A percentile compares a stretch with the other conserved stretches of the same genome.
phyloP scores from a whole-genome alignment of 2,113 vertebrate genomes.

The Romanogobio albipinnatus region DNA sequence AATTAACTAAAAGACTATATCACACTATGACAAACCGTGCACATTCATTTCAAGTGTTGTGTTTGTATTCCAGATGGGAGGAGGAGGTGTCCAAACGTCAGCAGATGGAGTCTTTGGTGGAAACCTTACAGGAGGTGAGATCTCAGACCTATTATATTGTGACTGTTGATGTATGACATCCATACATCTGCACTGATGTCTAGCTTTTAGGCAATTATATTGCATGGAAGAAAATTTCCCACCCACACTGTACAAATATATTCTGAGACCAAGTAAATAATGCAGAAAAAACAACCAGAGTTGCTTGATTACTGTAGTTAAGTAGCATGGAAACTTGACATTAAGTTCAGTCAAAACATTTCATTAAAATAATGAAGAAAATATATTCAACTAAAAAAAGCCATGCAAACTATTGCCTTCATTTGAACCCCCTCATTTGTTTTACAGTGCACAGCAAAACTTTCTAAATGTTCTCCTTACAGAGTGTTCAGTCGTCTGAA shows the following conservation, averaged over 20 bases:
- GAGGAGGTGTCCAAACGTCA: constrained; percentile 82
- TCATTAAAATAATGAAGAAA: constrained; percentile 7
- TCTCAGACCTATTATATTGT: not conserved
- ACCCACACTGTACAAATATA: not conserved
- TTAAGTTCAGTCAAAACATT: constrained; percentile 19
- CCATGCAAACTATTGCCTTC: not conserved
- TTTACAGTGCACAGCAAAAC: not conserved
- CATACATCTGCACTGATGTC: not conserved
- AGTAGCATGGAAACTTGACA: not conserved
- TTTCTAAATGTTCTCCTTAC: constrained; percentile 33
- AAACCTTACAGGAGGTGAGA: constrained; percentile 82
- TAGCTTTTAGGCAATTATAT: not conserved
- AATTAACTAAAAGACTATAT: not conserved
- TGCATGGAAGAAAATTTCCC: not conserved
- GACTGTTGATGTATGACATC: not conserved
- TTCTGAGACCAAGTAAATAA: not conserved
- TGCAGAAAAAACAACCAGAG: not conserved
- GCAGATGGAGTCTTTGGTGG: constrained; percentile 83
- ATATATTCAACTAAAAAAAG: not conserved
- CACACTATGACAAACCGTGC: not conserved
- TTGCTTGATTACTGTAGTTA: constrained; percentile 15
- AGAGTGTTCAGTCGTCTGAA: constrained; percentile 85
- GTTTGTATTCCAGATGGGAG: constrained; percentile 82
- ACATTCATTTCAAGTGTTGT: constrained; percentile 21
- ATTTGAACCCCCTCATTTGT: not conserved